Conservation (phyloP, 2,797 vertebrate species). For the Neoniphon sammara region DNA sequence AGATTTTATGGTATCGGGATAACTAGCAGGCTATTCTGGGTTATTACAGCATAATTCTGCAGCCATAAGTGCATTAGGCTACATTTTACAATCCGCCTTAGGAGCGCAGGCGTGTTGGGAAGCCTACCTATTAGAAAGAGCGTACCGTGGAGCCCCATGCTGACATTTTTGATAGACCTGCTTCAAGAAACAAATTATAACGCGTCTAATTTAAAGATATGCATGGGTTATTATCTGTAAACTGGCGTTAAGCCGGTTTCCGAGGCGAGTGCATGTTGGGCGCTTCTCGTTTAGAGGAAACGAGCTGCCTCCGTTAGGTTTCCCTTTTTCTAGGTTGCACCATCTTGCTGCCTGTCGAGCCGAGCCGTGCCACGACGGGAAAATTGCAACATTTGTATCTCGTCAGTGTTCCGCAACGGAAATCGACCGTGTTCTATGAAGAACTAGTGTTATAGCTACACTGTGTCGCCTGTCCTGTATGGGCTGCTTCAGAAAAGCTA, state of each 20-base stretch:
- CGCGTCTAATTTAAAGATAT: background rate
- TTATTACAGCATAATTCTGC: slow-evolving; percentile 59
- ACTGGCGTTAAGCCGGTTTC: background rate
- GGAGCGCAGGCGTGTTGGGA: slow-evolving; percentile 52
- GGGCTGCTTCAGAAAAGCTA: background rate
- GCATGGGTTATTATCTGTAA: background rate
- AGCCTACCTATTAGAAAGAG: slow-evolving; percentile 1
- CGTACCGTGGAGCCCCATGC: background rate
- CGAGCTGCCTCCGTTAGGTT: slow-evolving; percentile 14
- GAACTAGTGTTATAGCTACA: slow-evolving; percentile 14
- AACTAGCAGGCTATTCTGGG: slow-evolving; percentile 49
- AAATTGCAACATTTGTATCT: slow-evolving; percentile 26
- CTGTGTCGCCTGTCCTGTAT: background rate
- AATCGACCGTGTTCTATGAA: slow-evolving; percentile 50
- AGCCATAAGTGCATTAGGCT: slow-evolving; percentile 27
- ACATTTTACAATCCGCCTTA: slow-evolving; percentile 46
- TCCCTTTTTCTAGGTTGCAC: slow-evolving; percentile 52
- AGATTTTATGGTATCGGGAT: slow-evolving; percentile 25
- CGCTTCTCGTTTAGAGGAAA: slow-evolving; percentile 10
- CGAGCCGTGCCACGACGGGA: slow-evolving; percentile 24
- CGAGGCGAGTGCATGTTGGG: background rate
- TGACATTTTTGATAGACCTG: slow-evolving; percentile 10
- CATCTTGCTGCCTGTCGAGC: slow-evolving; percentile 45
- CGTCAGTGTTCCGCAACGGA: slow-evolving; percentile 65
- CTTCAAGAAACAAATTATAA: background rate